Base-by-base conservation (phyloP, 2,888 invertebrate species). In the Diarsia mendica region DNA sequence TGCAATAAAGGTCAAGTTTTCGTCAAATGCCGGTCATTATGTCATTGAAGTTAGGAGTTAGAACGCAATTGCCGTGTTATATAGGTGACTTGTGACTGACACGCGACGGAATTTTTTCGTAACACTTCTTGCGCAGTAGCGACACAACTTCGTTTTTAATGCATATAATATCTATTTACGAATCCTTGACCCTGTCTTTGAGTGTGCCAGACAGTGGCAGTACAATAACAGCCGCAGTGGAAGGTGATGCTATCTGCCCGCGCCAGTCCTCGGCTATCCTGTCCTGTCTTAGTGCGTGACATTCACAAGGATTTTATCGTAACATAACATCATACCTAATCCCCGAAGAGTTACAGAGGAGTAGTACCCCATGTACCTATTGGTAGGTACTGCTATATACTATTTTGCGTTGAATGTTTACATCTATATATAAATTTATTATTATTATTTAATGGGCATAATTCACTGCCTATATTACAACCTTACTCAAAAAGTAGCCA, bases 1-100 rank as follows among this genome's bases (percentile, higher is more conserved):
- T 75, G 86, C 74, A 85, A 85, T 82, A 79, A 63, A 65, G 53
- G 58, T 79, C 46, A 51, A 55, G 63, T 76, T 84, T 85, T 77
- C 84, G 65, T 85, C 86, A 86, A 72, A 39, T 5, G 44, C 60
- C 55, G 69, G 44, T 18, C 71, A 15, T 60, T 44, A 58, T 39
- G 5, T 23, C 55, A 39, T 46, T 28, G 44, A 61, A 60, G 15
- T 46, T 58, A n/a, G n/a, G 8, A 58, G 11, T 67, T 68, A 77
- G 53, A 75, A 67, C 83, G 70, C 72, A 77, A 66, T 80, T 58
- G 51, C 64, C 13, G 6, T 23, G 18, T 23, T 20, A 58, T 49
- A 46, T 13, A 46, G n/a, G 1, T 0, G 8, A 6, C 39, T 39
- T 39, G 39, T 39, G 39, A 33, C 39, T 8, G 6, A 48, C 20